phyloP scores from a whole-genome alignment of 2,888 invertebrate genomes.

The Thyatira batis region DNA sequence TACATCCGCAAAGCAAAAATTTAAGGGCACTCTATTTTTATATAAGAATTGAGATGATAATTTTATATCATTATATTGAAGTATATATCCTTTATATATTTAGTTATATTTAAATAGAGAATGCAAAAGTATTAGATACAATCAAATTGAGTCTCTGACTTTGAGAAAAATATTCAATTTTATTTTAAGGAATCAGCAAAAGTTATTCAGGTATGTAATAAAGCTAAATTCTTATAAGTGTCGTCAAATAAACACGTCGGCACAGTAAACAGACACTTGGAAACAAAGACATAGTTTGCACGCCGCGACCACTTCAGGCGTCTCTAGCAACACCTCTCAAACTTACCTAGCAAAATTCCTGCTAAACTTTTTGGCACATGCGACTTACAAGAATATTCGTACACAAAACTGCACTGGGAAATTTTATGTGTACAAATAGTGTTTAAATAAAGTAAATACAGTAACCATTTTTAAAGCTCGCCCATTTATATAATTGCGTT shows the following conservation, averaged over 20 bases:
- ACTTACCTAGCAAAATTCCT: constrained; percentile 50
- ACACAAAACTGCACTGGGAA: constrained; percentile 15
- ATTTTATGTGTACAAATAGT: constrained; percentile 13
- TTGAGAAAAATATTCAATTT: too few species aligned
- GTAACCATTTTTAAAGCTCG: neutral
- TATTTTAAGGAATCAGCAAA: constrained; percentile 14
- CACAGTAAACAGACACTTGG: constrained; percentile 41
- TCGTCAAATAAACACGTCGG: constrained; percentile 49
- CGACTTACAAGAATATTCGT: constrained; percentile 29
- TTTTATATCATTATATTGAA: too few species aligned
- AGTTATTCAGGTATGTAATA: constrained; percentile 10
- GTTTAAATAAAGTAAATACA: neutral
- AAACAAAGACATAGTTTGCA: constrained; percentile 62
- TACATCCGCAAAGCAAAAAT: constrained; percentile 12
- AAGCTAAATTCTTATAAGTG: constrained; percentile 37
- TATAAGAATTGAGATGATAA: too few species aligned
- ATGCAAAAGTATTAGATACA: too few species aligned
- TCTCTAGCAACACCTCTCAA: constrained; percentile 52
- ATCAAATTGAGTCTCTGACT: too few species aligned
- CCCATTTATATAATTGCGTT: too few species aligned
- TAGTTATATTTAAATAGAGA: too few species aligned
- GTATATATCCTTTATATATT: too few species aligned
- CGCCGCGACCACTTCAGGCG: constrained; percentile 54
- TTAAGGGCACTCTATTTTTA: constrained; percentile 14
- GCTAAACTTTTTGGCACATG: constrained; percentile 43